Percentiles rank a stretch among this genome's conserved stretches.
phyloP scores from a whole-genome alignment of 2,113 vertebrate species.

The Paraplagusia blochii region DNA sequence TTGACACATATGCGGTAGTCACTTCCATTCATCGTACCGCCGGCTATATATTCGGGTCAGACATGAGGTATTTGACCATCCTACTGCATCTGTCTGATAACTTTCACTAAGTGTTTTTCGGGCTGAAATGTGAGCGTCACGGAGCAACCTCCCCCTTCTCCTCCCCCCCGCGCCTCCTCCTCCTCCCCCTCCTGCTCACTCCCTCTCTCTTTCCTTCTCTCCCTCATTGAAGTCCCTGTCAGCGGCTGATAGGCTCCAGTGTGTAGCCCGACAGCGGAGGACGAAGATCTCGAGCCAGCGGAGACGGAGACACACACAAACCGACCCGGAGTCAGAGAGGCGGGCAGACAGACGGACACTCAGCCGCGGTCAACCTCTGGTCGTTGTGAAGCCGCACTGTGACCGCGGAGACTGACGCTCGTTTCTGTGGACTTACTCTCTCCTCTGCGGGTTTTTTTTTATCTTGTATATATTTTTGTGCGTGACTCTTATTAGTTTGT shows the following conservation, averaged over 20 bases:
- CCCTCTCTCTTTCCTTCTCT: conserved; percentile 27
- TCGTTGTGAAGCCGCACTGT: not conserved
- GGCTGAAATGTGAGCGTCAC: conserved; percentile 66
- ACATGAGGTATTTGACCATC: conserved; percentile 46
- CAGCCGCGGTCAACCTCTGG: conserved; percentile 2
- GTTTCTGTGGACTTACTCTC: conserved; percentile 28
- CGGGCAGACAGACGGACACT: not conserved
- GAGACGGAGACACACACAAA: not conserved
- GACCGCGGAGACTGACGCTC: not conserved
- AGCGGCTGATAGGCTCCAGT: conserved; percentile 63
- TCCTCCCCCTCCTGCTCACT: not conserved
- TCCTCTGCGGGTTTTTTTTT: conserved; percentile 14
- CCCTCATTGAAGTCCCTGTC: conserved; percentile 51
- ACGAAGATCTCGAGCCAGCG: conserved; percentile 36
- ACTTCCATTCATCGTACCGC: not conserved
- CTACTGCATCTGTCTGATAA: conserved; percentile 58
- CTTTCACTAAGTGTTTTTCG: conserved; percentile 59
- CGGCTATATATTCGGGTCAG: conserved; percentile 10
- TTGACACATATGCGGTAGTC: no score
- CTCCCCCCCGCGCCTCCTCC: conserved; percentile 17
- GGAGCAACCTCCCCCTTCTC: conserved; percentile 31
- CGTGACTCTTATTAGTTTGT: conserved; percentile 16
- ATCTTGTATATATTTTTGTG: conserved; percentile 13
- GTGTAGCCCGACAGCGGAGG: conserved; percentile 50
- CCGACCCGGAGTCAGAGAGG: not conserved